Evolutionary conservation across 2,797 vertebrate species (phyloP).

Genomic region (Rhincodon typus): DNA sequence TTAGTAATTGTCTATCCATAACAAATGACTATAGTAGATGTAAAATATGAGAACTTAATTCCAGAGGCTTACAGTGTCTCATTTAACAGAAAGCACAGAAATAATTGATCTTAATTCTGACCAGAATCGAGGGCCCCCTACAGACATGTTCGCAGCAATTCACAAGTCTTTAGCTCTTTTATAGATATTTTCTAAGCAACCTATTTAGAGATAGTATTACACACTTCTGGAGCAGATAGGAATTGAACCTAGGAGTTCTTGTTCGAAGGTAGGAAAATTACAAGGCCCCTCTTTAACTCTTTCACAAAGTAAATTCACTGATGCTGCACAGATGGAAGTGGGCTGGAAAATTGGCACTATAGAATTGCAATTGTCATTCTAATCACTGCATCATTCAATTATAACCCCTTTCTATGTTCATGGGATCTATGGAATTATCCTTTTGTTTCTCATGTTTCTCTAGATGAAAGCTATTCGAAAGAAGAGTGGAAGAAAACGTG

Average conservation of each 20-base stretch:
- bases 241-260: too few species aligned
- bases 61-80: background rate
- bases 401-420: background rate
- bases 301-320: background rate
- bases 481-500: background rate
- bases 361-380: background rate
- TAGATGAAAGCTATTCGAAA: background rate
- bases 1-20: conserved; percentile 52
- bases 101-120: too few species aligned
- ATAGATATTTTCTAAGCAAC: too few species aligned
- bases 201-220: too few species aligned
- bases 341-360: background rate
- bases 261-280: too few species aligned
- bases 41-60: conserved; percentile 38
- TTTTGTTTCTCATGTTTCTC: background rate
- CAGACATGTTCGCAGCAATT: background rate
- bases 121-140: too few species aligned
- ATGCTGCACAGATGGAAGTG: background rate
- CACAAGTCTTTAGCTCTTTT: conserved; percentile 4
- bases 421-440: background rate
- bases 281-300: background rate
- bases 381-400: background rate
- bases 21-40: conserved; percentile 47
- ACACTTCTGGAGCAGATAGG: too few species aligned
- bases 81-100: conserved; percentile 28